phyloP scores from a whole-genome alignment of 1,140 invertebrate genomes.

The Atta cephalotes region DNA sequence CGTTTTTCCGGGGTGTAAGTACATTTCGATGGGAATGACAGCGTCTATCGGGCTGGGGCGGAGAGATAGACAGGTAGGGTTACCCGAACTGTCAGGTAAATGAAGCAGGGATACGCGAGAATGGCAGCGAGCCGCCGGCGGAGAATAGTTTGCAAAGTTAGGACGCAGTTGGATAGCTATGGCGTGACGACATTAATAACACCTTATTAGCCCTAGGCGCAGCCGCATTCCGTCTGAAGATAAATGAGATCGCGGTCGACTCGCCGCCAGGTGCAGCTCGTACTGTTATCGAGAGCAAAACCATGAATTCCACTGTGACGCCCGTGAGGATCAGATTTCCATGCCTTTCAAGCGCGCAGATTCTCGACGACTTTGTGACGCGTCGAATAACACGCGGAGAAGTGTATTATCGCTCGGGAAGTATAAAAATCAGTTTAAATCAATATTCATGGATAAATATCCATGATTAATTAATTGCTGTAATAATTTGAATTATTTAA shows the following conservation, averaged over 20 bases:
- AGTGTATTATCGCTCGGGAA: neutral
- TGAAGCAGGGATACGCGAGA: conserved; percentile 59
- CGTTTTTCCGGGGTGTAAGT: conserved; percentile 31
- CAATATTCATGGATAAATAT: conserved; percentile 15
- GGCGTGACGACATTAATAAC: conserved; percentile 79
- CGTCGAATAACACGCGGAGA: neutral
- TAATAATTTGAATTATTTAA: neutral
- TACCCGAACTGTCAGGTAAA: conserved; percentile 62
- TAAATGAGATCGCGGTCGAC: conserved; percentile 73
- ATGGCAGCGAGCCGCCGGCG: conserved; percentile 47
- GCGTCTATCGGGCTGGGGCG: neutral
- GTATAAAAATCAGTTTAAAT: neutral
- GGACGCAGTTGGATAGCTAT: conserved; percentile 73
- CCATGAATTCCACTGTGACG: conserved; percentile 49
- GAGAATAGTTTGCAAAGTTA: conserved; percentile 78
- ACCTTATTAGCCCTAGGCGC: conserved; percentile 76
- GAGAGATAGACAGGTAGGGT: conserved; percentile 25
- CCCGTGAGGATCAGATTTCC: conserved; percentile 46
- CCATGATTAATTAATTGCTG: neutral
- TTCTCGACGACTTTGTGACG: conserved; percentile 2
- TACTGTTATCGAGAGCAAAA: conserved; percentile 55
- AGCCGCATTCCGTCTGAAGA: conserved; percentile 71
- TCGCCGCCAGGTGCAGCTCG: conserved; percentile 48
- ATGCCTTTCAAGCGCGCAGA: conserved; percentile 12
- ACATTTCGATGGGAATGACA: conserved; percentile 26